Percentiles rank a stretch among this genome's conserved stretches.
These are phyloP conservation scores for Ormyrus thymus DNA, from an alignment of 2,888 invertebrate species.

Conservation along the genomic window DNA sequence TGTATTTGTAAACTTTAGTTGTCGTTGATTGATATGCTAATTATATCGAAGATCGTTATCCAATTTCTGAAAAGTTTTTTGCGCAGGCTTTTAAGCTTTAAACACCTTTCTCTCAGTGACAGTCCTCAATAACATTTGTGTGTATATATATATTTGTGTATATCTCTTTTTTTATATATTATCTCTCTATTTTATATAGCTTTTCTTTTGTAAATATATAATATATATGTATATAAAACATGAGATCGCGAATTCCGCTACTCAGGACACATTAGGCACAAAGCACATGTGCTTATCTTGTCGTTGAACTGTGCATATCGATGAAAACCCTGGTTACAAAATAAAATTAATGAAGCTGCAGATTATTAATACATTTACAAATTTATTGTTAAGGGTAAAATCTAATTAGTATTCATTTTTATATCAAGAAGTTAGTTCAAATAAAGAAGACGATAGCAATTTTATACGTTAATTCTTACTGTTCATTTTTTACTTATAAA, in stretches of 20 bases:
- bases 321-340: slow-evolving; percentile 49
- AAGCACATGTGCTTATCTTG: slow-evolving; percentile 45
- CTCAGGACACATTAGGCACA: slow-evolving; percentile 50
- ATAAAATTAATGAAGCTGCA: background rate
- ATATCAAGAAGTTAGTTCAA: no score
- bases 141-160: slow-evolving; percentile 47
- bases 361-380: background rate
- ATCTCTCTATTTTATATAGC: slow-evolving; percentile 44
- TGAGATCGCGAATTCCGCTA: slow-evolving; percentile 44
- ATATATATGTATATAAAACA: slow-evolving; percentile 55
- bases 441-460: no score
- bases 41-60: slow-evolving; percentile 53
- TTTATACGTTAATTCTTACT: no score
- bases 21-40: slow-evolving; percentile 53
- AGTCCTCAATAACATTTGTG: slow-evolving; percentile 50
- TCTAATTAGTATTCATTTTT: background rate
- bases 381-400: slow-evolving; percentile 40
- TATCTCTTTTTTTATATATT: slow-evolving; percentile 48
- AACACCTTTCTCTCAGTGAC: slow-evolving; percentile 31
- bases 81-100: slow-evolving; percentile 29
- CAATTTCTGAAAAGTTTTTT: slow-evolving; percentile 36
- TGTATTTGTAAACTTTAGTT: slow-evolving; percentile 39
- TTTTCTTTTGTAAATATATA: slow-evolving; percentile 46
- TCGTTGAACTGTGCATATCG: slow-evolving; percentile 49
- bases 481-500: no score